Percentiles rank a stretch among this genome's conserved stretches.
These are phyloP conservation scores for Atta texana DNA, from an alignment of 1,140 invertebrate genomes.

Conservation along the genomic window DNA sequence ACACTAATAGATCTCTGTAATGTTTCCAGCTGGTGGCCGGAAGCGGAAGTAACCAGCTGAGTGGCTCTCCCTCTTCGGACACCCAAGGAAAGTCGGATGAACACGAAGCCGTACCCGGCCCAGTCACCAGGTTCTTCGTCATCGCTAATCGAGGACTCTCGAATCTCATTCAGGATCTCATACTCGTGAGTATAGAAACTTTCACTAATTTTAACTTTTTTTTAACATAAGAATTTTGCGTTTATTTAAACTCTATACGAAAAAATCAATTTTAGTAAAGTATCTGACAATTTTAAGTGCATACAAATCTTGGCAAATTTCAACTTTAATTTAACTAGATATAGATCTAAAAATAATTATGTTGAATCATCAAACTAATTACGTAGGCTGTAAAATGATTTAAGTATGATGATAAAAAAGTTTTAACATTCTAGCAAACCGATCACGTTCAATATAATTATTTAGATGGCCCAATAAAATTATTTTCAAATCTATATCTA, in stretches of 20 bases:
- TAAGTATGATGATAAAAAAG: no score
- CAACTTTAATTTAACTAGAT: no score
- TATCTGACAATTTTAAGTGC: neutral
- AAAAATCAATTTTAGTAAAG: neutral
- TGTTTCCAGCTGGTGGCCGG: slow-evolving; percentile 90
- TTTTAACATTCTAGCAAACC: no score
- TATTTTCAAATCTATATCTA: no score
- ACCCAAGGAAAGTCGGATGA: slow-evolving; percentile 87
- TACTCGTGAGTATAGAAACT: slow-evolving; percentile 88
- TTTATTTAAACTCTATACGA: neutral
- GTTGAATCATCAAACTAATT: no score
- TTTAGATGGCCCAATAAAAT: no score
- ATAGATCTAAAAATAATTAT: no score
- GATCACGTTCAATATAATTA: no score
- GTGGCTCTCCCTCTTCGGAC: slow-evolving; percentile 87
- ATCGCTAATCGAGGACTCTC: slow-evolving; percentile 94
- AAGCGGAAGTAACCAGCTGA: slow-evolving; percentile 88
- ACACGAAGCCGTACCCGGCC: slow-evolving; percentile 93
- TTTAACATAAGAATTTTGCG: no score
- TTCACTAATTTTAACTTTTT: neutral
- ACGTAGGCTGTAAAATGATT: no score
- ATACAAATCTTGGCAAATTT: no score
- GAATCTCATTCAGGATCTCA: slow-evolving; percentile 94
- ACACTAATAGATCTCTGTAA: slow-evolving; percentile 28
- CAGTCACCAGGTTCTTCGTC: slow-evolving; percentile 93